Evolutionary conservation across 2,797 vertebrate genomes (phyloP).

Genomic region (Coluber constrictor): DNA sequence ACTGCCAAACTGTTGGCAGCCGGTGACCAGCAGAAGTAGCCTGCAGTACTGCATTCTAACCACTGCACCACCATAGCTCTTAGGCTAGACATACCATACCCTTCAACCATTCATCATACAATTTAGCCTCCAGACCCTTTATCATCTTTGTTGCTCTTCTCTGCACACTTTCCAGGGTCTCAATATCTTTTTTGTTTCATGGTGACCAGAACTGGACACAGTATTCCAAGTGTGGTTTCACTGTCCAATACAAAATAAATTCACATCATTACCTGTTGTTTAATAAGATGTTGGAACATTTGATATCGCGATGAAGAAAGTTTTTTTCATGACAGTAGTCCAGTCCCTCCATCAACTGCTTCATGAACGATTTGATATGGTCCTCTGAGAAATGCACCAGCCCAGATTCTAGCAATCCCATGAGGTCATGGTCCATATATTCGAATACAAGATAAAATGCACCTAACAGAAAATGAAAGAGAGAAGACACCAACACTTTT

Average conservation of each 20-base stretch:
- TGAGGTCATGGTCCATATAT: conserved; percentile 99
- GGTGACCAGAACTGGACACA: no score
- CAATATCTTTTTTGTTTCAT: no score
- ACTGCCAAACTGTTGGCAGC: no score
- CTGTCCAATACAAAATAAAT: neutral
- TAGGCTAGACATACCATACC: no score
- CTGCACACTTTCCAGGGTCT: no score
- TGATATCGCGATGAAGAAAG: conserved; percentile 97
- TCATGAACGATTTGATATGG: conserved; percentile 98
- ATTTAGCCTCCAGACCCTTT: no score
- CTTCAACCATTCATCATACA: no score
- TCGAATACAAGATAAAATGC: conserved; percentile 99
- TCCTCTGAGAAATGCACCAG: conserved; percentile 97
- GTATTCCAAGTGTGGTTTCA: no score
- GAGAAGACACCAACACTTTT: neutral
- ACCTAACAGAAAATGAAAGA: conserved; percentile 66
- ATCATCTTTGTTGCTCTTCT: no score
- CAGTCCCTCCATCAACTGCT: conserved; percentile 97
- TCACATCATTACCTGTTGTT: conserved; percentile 87
- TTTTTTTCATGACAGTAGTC: conserved; percentile 99
- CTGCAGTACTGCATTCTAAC: no score
- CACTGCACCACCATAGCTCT: no score
- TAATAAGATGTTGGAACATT: conserved; percentile 96
- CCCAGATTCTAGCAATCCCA: conserved; percentile 97
- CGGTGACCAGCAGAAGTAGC: no score